These are phyloP conservation scores for Lepidothrix coronata DNA, from an alignment of 2,113 vertebrate genomes.

Conservation along the genomic window DNA sequence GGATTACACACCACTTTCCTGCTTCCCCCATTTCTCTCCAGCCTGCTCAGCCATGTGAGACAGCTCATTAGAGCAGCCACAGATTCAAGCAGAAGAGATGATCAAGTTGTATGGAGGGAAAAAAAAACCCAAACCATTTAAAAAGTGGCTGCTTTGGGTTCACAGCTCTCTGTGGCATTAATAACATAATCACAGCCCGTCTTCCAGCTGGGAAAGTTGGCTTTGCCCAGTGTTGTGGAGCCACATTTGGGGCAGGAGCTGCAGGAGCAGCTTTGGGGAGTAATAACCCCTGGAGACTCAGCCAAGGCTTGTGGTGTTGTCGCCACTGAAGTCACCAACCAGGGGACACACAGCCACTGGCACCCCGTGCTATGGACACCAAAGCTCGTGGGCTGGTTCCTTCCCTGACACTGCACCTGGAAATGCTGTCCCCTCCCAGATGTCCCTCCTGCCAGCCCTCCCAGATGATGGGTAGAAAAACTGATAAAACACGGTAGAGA, in stretches of 20 bases:
- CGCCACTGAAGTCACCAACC: background rate
- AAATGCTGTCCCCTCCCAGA: background rate
- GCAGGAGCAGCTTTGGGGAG: background rate
- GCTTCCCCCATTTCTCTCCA: background rate
- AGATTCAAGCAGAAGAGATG: background rate
- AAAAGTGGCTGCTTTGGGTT: background rate
- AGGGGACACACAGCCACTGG: background rate
- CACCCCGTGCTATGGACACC: background rate
- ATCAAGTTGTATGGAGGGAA: background rate
- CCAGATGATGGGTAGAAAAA: background rate
- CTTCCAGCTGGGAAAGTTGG: background rate
- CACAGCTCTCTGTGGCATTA: background rate
- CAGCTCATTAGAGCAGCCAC: background rate
- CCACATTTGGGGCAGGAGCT: background rate
- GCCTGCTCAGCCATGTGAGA: background rate
- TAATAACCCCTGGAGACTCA: background rate
- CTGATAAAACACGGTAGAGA: accelerated
- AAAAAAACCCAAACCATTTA: background rate
- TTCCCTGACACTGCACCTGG: background rate
- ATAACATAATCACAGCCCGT: background rate
- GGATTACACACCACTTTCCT: background rate
- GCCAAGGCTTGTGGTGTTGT: background rate
- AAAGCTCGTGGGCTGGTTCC: background rate
- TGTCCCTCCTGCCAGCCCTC: background rate
- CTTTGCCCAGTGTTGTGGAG: background rate